Conservation (phyloP, 2,113 vertebrate genomes). For the Marcusenius ussheri region DNA sequence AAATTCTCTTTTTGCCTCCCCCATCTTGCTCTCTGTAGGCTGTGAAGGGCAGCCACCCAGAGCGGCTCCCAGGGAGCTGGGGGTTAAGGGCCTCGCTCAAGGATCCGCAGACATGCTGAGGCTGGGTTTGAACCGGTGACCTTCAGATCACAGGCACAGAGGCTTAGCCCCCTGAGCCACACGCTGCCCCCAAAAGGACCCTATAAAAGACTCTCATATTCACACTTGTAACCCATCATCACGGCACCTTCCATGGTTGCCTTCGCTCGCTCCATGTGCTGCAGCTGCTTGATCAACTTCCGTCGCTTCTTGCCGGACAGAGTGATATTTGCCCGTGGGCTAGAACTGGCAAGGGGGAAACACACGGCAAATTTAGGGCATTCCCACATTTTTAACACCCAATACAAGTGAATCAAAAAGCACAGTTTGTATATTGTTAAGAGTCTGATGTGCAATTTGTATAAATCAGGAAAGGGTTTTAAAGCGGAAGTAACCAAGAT, state of each 20-base stretch:
- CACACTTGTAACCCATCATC: background rate
- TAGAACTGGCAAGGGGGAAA: constrained; percentile 54
- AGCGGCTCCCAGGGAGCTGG: background rate
- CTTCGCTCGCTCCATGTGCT: constrained; percentile 62
- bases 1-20: background rate
- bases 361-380: background rate
- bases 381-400: background rate
- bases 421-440: background rate
- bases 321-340: constrained; percentile 72
- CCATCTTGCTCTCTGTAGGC: background rate
- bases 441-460: background rate
- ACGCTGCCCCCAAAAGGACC: background rate
- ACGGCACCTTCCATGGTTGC: constrained; percentile 56
- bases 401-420: background rate
- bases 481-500: background rate
- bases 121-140: background rate
- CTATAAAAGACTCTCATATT: background rate
- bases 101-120: background rate
- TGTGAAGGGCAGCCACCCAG: background rate
- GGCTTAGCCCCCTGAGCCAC: no score
- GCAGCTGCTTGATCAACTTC: constrained; percentile 74
- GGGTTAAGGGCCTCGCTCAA: background rate
- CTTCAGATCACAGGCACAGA: no score
- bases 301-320: constrained; percentile 78
- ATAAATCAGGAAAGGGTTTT: background rate